Evolutionary conservation across 1,140 invertebrate genomes (phyloP).

Genomic region (Hermetia illucens): DNA sequence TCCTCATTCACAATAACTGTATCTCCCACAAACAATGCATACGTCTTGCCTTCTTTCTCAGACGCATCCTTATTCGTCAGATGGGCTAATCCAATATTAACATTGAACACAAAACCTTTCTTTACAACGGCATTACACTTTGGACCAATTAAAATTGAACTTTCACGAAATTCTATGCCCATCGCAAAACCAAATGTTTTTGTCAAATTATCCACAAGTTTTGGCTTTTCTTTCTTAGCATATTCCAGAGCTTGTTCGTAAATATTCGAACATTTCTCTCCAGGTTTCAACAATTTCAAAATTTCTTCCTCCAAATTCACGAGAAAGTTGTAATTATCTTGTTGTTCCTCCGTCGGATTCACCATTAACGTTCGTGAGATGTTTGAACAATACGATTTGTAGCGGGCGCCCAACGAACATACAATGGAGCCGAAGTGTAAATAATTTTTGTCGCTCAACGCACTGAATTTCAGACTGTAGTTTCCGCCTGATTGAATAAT

Average conservation of each 20-base stretch:
- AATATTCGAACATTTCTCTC: slow-evolving; percentile 73
- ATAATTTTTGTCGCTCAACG: slow-evolving; percentile 82
- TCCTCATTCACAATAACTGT: slow-evolving; percentile 87
- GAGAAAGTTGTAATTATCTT: slow-evolving; percentile 90
- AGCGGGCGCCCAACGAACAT: slow-evolving; percentile 85
- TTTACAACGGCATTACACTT: slow-evolving; percentile 71
- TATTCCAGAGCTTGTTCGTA: slow-evolving; percentile 72
- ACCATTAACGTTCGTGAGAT: slow-evolving; percentile 95
- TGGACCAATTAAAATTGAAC: slow-evolving; percentile 77
- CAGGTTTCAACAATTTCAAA: slow-evolving; percentile 69
- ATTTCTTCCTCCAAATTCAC: slow-evolving; percentile 85
- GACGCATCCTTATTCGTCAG: slow-evolving; percentile 68
- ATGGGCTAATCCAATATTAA: slow-evolving; percentile 87
- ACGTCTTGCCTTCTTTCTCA: slow-evolving; percentile 77
- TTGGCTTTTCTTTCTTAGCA: slow-evolving; percentile 78
- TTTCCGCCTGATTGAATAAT: slow-evolving; percentile 98
- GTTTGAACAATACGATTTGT: slow-evolving; percentile 98
- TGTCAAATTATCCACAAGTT: slow-evolving; percentile 79
- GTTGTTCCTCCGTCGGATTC: slow-evolving; percentile 68
- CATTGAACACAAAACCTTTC: slow-evolving; percentile 95
- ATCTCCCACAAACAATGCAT: slow-evolving; percentile 93
- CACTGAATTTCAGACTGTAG: slow-evolving; percentile 95
- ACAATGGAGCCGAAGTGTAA: slow-evolving; percentile 95
- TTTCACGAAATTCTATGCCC: slow-evolving; percentile 97
- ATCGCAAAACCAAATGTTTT: slow-evolving; percentile 94